Percentiles rank a stretch among this genome's conserved stretches.
These are phyloP conservation scores for Capreolus pygargus DNA, from an alignment of 2,113 vertebrate species.

Conservation along the genomic window DNA sequence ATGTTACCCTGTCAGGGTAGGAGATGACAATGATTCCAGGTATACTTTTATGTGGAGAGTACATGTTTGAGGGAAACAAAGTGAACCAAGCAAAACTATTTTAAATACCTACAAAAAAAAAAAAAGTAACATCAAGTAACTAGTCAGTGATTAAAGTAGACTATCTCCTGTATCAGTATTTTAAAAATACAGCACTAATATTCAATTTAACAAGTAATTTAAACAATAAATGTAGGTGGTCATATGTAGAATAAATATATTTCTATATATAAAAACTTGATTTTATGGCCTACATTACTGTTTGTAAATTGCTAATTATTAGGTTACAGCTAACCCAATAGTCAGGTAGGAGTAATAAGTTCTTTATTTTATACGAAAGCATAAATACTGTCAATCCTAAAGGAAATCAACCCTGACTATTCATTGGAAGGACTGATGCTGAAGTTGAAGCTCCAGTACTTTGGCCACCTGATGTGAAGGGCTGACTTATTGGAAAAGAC, in stretches of 20 bases:
- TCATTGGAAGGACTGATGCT: neutral
- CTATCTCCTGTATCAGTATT: neutral
- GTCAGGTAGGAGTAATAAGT: neutral
- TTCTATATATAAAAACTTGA: neutral
- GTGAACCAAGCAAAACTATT: neutral
- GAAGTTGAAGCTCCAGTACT: neutral
- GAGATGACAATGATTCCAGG: neutral
- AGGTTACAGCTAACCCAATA: neutral
- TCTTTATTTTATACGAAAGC: neutral
- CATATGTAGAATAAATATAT: neutral
- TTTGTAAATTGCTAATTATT: neutral
- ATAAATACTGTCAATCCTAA: neutral
- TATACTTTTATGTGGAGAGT: neutral
- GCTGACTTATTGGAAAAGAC: neutral
- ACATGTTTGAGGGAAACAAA: neutral
- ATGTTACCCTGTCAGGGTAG: neutral
- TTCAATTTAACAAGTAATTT: neutral
- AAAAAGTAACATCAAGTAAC: neutral
- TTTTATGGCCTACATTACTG: neutral
- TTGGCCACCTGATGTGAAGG: neutral
- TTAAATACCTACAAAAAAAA: neutral
- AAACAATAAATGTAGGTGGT: neutral
- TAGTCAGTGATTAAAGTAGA: neutral
- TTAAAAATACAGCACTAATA: neutral
- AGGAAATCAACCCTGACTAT: neutral